phyloP scores from a whole-genome alignment of 2,113 vertebrate species.

The Zapornia atra region DNA sequence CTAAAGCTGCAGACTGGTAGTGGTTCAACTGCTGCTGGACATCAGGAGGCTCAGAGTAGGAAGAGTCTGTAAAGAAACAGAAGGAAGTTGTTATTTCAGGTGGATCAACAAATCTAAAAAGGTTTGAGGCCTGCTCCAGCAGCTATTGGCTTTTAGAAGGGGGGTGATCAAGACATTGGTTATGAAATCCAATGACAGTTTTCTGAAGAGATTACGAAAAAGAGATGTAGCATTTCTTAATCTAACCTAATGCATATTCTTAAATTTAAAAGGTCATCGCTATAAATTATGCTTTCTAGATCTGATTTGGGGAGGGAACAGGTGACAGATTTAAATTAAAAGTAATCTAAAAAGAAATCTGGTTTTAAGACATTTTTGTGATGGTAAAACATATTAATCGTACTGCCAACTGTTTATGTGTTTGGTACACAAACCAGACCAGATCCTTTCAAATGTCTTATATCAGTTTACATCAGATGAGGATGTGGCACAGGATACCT shows the following conservation, averaged over 20 bases:
- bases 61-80: conserved; percentile 80
- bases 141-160: neutral
- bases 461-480: neutral
- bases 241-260: neutral
- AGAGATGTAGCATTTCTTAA: neutral
- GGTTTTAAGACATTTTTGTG: neutral
- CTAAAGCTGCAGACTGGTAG: conserved; percentile 89
- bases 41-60: conserved; percentile 90
- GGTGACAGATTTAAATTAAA: conserved; percentile 35
- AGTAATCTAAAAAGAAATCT: conserved; percentile 26
- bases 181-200: neutral
- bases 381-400: neutral
- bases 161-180: neutral
- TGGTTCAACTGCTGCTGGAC: conserved; percentile 95
- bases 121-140: neutral
- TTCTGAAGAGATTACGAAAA: neutral
- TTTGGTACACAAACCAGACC: neutral
- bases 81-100: neutral
- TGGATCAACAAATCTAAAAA: neutral
- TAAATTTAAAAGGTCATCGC: neutral
- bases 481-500: neutral
- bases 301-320: neutral
- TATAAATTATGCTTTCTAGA: neutral
- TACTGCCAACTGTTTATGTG: neutral
- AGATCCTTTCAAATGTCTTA: neutral